Evolutionary conservation across 2,888 invertebrate species (phyloP).

Genomic region (Apomyelois bistriatella): DNA sequence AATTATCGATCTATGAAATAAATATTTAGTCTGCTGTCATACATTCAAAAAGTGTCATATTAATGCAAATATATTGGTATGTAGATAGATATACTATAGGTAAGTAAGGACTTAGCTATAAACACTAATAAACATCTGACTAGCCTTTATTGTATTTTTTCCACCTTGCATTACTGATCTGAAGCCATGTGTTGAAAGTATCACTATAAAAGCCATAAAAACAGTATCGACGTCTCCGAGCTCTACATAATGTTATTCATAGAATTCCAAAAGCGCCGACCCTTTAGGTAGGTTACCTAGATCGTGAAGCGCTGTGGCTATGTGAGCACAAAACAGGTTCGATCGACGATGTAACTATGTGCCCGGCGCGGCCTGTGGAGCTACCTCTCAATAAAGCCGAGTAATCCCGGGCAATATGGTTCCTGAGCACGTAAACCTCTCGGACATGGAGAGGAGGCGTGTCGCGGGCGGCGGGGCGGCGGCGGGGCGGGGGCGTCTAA

Average conservation of each 20-base stretch:
- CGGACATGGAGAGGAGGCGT: conserved; percentile 19
- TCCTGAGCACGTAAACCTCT: conserved; percentile 1
- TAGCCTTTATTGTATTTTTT: not conserved
- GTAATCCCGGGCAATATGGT: conserved; percentile 6
- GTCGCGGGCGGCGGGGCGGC: conserved; percentile 13
- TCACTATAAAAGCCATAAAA: not conserved
- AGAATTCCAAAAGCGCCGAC: not conserved
- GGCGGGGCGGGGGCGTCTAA: conserved; percentile 36
- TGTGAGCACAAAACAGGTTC: not conserved
- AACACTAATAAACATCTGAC: no score
- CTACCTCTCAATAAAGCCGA: not conserved
- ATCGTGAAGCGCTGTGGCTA: no score
- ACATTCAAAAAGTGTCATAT: no score
- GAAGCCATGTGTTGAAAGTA: not conserved
- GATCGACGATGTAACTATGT: not conserved
- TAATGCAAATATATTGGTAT: no score
- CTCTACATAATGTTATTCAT: not conserved
- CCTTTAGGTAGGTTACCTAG: not conserved
- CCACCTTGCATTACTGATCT: not conserved
- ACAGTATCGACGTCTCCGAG: not conserved
- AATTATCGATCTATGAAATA: no score
- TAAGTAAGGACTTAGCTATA: no score
- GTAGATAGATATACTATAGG: no score
- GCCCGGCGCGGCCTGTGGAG: not conserved
- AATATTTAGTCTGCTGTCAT: no score